These are phyloP conservation scores for Asteroscopus sphinx DNA, from an alignment of 2,888 invertebrate species.

Conservation along the genomic window DNA sequence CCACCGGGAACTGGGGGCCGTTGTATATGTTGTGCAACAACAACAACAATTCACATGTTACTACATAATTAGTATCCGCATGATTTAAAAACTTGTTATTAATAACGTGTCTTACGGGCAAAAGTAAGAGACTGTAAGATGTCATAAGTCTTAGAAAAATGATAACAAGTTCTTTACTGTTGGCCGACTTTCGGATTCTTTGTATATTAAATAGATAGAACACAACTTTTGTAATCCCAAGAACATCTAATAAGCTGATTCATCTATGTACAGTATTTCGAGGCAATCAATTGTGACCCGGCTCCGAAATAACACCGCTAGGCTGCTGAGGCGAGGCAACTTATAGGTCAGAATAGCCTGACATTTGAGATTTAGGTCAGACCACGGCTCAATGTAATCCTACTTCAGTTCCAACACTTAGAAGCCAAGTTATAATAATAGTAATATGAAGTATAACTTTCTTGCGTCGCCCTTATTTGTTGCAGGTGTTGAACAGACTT, in stretches of 20 bases:
- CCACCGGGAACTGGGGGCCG: no score
- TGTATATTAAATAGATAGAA: slow-evolving; percentile 13
- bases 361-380: slow-evolving; percentile 72
- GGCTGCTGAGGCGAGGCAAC: slow-evolving; percentile 42
- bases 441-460: slow-evolving; percentile 60
- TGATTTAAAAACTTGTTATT: no score
- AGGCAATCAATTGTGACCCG: slow-evolving; percentile 50
- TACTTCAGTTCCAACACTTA: slow-evolving; percentile 55
- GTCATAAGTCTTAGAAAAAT: no score
- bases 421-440: slow-evolving; percentile 64
- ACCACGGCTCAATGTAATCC: slow-evolving; percentile 63
- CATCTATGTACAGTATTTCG: slow-evolving; percentile 44
- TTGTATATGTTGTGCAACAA: no score
- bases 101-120: no score
- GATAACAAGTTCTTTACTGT: not conserved
- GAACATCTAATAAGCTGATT: slow-evolving; percentile 29
- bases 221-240: slow-evolving; percentile 33
- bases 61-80: no score
- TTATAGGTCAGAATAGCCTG: slow-evolving; percentile 60
- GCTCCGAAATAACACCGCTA: slow-evolving; percentile 49
- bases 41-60: no score
- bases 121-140: no score
- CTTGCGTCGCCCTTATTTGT: slow-evolving; percentile 41
- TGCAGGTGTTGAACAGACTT: slow-evolving; percentile 25
- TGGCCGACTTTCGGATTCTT: slow-evolving; percentile 8